These are phyloP conservation scores for Leptopilina drosophilae DNA, from an alignment of 2,888 invertebrate genomes.

Conservation along the genomic window DNA sequence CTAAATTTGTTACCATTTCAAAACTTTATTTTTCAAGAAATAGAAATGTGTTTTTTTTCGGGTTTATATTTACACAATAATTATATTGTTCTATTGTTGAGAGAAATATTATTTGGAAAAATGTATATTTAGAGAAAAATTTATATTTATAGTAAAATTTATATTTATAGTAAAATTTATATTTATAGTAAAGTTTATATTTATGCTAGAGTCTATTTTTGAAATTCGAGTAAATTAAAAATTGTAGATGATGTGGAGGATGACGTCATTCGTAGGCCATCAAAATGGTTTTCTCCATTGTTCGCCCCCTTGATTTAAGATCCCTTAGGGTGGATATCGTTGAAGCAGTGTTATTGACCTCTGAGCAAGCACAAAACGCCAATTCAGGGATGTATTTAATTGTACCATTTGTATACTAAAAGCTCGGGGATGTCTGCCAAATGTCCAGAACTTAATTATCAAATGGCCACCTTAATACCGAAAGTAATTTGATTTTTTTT, in stretches of 20 bases:
- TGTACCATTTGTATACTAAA: conserved; percentile 1
- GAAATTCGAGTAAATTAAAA: neutral
- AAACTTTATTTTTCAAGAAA: conserved; percentile 4
- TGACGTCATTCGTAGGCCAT: conserved; percentile 2
- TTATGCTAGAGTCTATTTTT: too few relatives aligned
- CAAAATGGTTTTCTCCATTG: neutral
- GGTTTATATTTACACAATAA: neutral
- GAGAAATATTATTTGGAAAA: too few relatives aligned
- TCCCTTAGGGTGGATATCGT: conserved; percentile 12
- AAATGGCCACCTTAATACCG: neutral
- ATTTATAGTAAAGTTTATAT: too few relatives aligned
- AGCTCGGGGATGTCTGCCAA: neutral
- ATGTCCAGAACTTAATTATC: conserved; percentile 4
- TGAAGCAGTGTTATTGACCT: conserved; percentile 32
- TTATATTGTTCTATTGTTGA: neutral
- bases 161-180: neutral
- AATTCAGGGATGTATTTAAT: conserved; percentile 27
- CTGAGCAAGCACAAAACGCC: conserved; percentile 7
- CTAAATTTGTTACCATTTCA: neutral
- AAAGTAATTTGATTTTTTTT: neutral
- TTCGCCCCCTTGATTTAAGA: conserved; percentile 17
- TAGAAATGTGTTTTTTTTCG: too few relatives aligned
- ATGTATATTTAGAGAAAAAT: neutral
- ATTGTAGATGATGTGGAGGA: neutral
- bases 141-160: neutral